These are phyloP conservation scores for Heliothis virescens DNA, from an alignment of 1,140 invertebrate species.

Conservation along the genomic window DNA sequence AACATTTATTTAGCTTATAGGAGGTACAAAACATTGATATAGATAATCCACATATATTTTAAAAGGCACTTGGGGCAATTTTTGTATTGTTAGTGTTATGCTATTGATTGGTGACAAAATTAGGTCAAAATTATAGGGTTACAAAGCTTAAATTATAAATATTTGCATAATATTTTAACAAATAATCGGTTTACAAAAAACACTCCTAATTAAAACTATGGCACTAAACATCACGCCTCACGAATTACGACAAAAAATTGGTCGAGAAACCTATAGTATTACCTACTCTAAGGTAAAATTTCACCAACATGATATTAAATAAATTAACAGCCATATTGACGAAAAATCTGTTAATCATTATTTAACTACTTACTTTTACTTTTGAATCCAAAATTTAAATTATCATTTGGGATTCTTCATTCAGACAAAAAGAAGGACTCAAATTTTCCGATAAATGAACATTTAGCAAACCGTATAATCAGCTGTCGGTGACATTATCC, in stretches of 20 bases:
- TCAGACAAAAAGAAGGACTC: neutral
- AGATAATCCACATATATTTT: neutral
- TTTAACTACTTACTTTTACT: too few relatives aligned
- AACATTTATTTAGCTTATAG: neutral
- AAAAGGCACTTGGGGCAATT: conserved; percentile 31
- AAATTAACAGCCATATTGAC: too few relatives aligned
- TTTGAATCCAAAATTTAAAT: too few relatives aligned
- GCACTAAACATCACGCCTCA: neutral
- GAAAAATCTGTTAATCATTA: neutral
- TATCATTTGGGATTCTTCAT: neutral
- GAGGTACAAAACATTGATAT: neutral
- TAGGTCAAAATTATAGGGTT: too few relatives aligned
- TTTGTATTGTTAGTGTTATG: neutral
- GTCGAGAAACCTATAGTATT: neutral
- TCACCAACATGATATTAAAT: too few relatives aligned
- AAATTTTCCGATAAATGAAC: too few relatives aligned
- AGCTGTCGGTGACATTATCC: neutral
- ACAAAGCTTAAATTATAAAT: too few relatives aligned
- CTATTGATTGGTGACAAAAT: neutral
- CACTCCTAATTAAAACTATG: neutral
- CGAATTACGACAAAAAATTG: neutral
- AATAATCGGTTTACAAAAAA: too few relatives aligned
- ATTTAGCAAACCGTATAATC: too few relatives aligned
- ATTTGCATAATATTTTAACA: too few relatives aligned
- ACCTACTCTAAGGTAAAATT: neutral